Conservation (phyloP, 2,113 vertebrate species). For the Ailurus styani region DNA sequence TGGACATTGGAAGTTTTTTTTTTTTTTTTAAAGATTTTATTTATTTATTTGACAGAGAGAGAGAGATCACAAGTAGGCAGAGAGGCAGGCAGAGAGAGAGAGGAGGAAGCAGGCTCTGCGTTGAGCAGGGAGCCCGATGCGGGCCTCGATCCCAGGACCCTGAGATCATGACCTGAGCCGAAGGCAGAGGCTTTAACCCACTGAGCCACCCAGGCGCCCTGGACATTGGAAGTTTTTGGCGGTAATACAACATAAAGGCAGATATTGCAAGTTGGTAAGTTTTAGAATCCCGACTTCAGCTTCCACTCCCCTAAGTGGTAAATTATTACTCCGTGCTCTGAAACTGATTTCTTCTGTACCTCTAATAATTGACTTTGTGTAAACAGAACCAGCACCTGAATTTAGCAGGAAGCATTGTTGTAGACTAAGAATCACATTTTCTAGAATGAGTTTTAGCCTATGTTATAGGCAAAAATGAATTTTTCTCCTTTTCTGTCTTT, state of each 20-base stretch:
- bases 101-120: too few relatives aligned
- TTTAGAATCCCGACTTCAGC: neutral
- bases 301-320: neutral
- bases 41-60: too few relatives aligned
- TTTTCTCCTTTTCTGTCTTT: neutral
- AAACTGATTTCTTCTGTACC: constrained; percentile 43
- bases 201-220: too few relatives aligned
- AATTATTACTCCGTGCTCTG: constrained; percentile 2
- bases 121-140: too few relatives aligned
- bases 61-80: too few relatives aligned
- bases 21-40: too few relatives aligned
- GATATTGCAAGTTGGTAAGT: neutral
- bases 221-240: neutral
- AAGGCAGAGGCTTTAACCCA: too few relatives aligned
- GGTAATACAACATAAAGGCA: neutral
- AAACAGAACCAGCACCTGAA: constrained; percentile 4
- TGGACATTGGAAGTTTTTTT: neutral
- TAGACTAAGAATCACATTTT: constrained; percentile 7
- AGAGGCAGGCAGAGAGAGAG: too few relatives aligned
- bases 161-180: too few relatives aligned
- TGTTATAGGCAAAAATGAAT: neutral
- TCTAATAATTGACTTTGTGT: constrained; percentile 40
- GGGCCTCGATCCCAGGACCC: too few relatives aligned
- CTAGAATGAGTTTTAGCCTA: constrained; percentile 25
- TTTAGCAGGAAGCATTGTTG: constrained; percentile 36